phyloP scores from a whole-genome alignment of 2,113 vertebrate genomes.

The Gambusia holbrooki region DNA sequence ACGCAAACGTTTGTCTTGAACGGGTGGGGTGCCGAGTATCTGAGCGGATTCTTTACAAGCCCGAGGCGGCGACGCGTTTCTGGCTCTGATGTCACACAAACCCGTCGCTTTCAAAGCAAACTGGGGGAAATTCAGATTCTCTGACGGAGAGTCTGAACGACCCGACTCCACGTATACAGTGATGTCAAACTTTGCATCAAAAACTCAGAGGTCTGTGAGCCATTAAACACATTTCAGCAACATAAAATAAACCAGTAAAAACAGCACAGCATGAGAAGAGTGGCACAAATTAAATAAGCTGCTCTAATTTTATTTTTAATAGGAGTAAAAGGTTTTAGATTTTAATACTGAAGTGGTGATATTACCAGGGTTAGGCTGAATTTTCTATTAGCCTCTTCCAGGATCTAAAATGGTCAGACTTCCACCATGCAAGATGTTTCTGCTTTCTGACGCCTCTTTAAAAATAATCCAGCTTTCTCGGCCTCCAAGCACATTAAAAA shows the following conservation, averaged over 20 bases:
- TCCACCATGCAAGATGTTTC: not conserved
- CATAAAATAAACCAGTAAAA: not conserved
- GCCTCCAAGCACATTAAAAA: slow-evolving; percentile 28
- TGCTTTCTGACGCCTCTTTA: not conserved
- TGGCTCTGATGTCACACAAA: not conserved
- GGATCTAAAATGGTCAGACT: slow-evolving; percentile 3
- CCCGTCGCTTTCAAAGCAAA: not conserved
- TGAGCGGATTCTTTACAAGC: slow-evolving; percentile 38
- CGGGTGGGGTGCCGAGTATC: slow-evolving; percentile 38
- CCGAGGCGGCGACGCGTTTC: slow-evolving; percentile 1
- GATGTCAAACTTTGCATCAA: not conserved
- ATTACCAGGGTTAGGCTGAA: not conserved
- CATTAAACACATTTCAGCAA: not conserved
- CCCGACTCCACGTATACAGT: no score
- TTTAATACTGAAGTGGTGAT: not conserved
- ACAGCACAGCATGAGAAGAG: not conserved
- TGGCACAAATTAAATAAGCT: not conserved
- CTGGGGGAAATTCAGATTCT: no score
- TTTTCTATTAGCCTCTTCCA: not conserved
- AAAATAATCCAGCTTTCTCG: slow-evolving; percentile 7
- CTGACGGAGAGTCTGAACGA: no score
- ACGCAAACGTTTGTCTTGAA: slow-evolving; percentile 64
- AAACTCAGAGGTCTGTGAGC: not conserved
- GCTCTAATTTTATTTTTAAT: not conserved
- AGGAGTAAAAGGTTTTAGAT: not conserved